A percentile compares a stretch with the other conserved stretches of the same genome.
Evolutionary conservation across 2,113 vertebrate genomes (phyloP).

Genomic region (Cheirogaleus medius): DNA sequence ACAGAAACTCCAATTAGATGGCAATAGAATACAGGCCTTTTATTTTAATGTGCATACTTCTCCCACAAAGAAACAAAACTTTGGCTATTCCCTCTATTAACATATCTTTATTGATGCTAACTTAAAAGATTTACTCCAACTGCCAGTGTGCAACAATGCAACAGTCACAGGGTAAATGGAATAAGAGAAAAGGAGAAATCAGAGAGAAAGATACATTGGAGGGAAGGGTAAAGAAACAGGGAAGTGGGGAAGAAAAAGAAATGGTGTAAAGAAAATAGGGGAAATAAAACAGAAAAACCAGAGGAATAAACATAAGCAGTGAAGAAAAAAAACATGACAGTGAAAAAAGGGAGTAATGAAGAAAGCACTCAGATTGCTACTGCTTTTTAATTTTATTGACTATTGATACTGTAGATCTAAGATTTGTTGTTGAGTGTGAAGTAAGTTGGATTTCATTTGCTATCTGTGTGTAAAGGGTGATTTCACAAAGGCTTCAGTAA

Average conservation of each 20-base stretch:
- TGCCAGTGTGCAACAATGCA: neutral
- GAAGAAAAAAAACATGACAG: neutral
- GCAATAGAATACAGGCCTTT: neutral
- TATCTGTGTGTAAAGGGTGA: slow-evolving; percentile 68
- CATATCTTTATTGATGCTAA: slow-evolving; percentile 76
- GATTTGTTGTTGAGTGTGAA: slow-evolving; percentile 62
- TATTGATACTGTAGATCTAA: slow-evolving; percentile 45
- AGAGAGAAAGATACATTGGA: neutral
- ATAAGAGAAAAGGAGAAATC: slow-evolving; percentile 46
- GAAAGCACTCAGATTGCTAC: slow-evolving; percentile 41
- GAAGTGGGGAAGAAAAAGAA: neutral
- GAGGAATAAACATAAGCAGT: neutral
- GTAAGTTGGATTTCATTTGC: slow-evolving; percentile 81
- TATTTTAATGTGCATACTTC: slow-evolving; percentile 1
- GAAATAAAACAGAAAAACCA: neutral
- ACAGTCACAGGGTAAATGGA: slow-evolving; percentile 22
- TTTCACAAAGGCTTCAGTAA: slow-evolving; percentile 80
- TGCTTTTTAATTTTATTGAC: slow-evolving; percentile 79
- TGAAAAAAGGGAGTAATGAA: neutral
- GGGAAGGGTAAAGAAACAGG: neutral
- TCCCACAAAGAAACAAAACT: slow-evolving; percentile 73
- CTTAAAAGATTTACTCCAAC: slow-evolving; percentile 73
- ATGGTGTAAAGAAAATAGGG: neutral
- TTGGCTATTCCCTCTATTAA: slow-evolving; percentile 77
- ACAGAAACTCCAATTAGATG: slow-evolving; percentile 25